These are phyloP conservation scores for Oegoconia quadripuncta DNA, from an alignment of 2,888 invertebrate genomes.

Conservation along the genomic window DNA sequence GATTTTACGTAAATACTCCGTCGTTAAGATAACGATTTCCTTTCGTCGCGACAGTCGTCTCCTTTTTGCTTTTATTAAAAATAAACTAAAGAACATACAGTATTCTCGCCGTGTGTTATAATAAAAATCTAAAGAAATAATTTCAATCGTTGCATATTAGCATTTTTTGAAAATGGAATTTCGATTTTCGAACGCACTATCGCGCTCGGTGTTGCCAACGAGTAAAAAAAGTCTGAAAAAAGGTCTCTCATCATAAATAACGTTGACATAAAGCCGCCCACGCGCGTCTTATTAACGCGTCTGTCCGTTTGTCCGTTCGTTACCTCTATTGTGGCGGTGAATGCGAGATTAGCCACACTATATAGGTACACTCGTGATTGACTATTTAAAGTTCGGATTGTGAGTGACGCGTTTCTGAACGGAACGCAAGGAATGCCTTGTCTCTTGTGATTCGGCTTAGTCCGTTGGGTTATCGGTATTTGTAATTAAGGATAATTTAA, in stretches of 20 bases:
- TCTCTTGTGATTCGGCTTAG: neutral
- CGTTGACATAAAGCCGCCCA: conserved; percentile 75
- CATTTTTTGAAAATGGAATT: conserved; percentile 1
- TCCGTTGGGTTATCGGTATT: neutral
- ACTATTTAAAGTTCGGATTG: conserved; percentile 71
- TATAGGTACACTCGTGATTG: conserved; percentile 74
- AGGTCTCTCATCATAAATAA: conserved; percentile 71
- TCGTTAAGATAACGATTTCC: conserved; percentile 76
- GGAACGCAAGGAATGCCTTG: conserved; percentile 25
- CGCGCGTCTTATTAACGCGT: conserved; percentile 74
- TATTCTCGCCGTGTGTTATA: conserved; percentile 52
- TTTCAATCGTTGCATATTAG: conserved; percentile 4
- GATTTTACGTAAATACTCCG: conserved; percentile 73
- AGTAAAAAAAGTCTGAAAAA: conserved; percentile 51
- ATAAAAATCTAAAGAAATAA: conserved; percentile 44
- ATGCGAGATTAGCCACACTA: conserved; percentile 75
- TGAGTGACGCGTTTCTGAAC: conserved; percentile 58
- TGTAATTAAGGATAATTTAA: neutral
- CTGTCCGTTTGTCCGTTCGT: conserved; percentile 75
- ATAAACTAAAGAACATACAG: conserved; percentile 47
- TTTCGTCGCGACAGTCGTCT: conserved; percentile 55
- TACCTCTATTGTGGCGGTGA: conserved; percentile 72
- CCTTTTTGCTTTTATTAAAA: conserved; percentile 62
- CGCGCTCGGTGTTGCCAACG: conserved; percentile 37
- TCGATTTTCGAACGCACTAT: conserved; percentile 12